Conservation (phyloP, 2,888 invertebrate species). For the Cryptocephalus primarius region DNA sequence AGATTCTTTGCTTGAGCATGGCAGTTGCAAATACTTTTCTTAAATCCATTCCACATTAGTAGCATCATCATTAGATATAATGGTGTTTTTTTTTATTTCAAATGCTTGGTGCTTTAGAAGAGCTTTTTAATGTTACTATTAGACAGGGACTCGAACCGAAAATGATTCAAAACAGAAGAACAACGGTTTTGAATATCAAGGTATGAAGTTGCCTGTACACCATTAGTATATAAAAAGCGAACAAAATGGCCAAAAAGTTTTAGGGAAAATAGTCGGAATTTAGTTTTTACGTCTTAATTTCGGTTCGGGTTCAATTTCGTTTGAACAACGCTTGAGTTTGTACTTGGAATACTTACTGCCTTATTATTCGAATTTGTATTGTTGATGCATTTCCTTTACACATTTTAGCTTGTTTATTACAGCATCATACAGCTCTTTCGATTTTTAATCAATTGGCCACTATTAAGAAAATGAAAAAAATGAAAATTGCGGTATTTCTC, state of each 20-base stretch:
- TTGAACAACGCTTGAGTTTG: slow-evolving; percentile 25
- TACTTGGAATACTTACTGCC: slow-evolving; percentile 1
- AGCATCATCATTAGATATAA: slow-evolving; percentile 19
- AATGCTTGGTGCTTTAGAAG: slow-evolving; percentile 35
- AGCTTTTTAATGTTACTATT: slow-evolving; percentile 33
- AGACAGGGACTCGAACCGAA: slow-evolving; percentile 40
- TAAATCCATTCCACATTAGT: slow-evolving; percentile 18
- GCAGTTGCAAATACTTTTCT: slow-evolving; percentile 11
- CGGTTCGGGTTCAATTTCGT: slow-evolving; percentile 34
- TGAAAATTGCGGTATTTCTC: slow-evolving; percentile 1
- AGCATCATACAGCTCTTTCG: no score
- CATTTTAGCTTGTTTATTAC: no score
- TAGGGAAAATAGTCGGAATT: no score
- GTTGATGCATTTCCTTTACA: no score
- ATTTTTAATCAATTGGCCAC: no score
- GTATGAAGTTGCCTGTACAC: no score
- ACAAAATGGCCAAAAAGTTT: no score
- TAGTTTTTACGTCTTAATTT: slow-evolving; percentile 17
- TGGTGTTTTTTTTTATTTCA: slow-evolving; percentile 13
- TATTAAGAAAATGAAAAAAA: no score
- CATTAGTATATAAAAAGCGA: no score
- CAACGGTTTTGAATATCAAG: neutral
- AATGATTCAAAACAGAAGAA: slow-evolving; percentile 7
- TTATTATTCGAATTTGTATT: no score
- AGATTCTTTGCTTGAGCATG: slow-evolving; percentile 31